Percentiles rank a stretch among this genome's conserved stretches.
Conservation (phyloP, 2,113 vertebrate species). For the Rhinopithecus roxellana region DNA sequence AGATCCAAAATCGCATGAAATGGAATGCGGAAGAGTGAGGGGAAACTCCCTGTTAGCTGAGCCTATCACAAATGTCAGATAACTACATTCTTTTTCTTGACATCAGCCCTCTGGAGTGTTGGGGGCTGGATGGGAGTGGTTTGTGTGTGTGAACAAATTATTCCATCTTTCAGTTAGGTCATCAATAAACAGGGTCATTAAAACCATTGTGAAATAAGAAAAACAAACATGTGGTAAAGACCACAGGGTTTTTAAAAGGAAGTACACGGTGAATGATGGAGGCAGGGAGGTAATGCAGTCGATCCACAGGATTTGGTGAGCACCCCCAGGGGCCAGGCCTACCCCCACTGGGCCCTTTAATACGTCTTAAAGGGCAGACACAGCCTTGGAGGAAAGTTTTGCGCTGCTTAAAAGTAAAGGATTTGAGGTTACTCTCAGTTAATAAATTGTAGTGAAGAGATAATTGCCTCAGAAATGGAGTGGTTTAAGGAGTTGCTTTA, state of each 20-base stretch:
- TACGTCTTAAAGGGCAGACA: not conserved
- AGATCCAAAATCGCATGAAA: not conserved
- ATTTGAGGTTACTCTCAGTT: not conserved
- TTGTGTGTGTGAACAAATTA: not conserved
- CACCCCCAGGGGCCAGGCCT: rapidly evolving
- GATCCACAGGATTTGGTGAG: not conserved
- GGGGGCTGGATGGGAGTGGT: not conserved
- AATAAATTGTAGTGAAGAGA: not conserved
- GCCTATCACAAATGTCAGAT: not conserved
- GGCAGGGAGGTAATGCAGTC: rapidly evolving
- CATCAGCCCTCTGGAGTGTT: not conserved
- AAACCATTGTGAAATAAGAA: not conserved
- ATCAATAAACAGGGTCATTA: not conserved
- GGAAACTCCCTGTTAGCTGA: not conserved
- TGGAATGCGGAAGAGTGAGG: rapidly evolving
- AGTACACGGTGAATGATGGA: not conserved
- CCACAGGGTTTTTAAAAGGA: not conserved
- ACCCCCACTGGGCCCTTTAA: not conserved
- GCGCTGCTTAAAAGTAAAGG: not conserved
- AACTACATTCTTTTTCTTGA: not conserved
- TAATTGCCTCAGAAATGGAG: not conserved
- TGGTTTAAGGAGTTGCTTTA: not conserved
- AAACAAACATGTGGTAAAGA: not conserved
- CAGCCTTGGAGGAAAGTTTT: not conserved
- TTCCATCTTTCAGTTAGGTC: not conserved